These are phyloP conservation scores for Mustela nigripes DNA, from an alignment of 2,113 vertebrate genomes.

Conservation along the genomic window DNA sequence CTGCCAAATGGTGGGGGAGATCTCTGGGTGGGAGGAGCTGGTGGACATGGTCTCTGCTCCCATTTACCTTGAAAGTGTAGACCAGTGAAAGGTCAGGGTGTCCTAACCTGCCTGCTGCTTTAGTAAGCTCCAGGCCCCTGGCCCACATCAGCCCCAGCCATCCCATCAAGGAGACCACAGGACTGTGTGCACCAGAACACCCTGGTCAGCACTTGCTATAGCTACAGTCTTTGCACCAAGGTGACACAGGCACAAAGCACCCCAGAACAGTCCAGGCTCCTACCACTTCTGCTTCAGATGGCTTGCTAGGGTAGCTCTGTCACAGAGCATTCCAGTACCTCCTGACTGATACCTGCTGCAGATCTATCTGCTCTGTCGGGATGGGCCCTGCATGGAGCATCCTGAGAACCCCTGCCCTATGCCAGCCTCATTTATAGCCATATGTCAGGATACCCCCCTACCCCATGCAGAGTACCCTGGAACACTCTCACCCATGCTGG, in stretches of 20 bases:
- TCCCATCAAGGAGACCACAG: not conserved
- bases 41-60: not conserved
- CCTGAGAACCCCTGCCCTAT: not conserved
- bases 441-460: not conserved
- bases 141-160: not conserved
- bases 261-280: not conserved
- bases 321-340: too few relatives aligned
- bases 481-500: not conserved
- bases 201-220: not conserved
- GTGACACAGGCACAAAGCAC: not conserved
- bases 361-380: not conserved
- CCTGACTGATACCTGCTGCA: not conserved
- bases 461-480: not conserved
- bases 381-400: not conserved
- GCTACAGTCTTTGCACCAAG: not conserved
- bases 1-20: not conserved
- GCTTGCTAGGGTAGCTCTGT: not conserved
- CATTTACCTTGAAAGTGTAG: not conserved
- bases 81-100: not conserved
- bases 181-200: not conserved
- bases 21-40: not conserved
- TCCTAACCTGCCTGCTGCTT: not conserved
- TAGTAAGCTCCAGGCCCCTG: not conserved
- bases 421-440: not conserved
- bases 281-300: not conserved